Conservation (phyloP, 2,888 invertebrate species). For the Schrankia costaestrigalis region DNA sequence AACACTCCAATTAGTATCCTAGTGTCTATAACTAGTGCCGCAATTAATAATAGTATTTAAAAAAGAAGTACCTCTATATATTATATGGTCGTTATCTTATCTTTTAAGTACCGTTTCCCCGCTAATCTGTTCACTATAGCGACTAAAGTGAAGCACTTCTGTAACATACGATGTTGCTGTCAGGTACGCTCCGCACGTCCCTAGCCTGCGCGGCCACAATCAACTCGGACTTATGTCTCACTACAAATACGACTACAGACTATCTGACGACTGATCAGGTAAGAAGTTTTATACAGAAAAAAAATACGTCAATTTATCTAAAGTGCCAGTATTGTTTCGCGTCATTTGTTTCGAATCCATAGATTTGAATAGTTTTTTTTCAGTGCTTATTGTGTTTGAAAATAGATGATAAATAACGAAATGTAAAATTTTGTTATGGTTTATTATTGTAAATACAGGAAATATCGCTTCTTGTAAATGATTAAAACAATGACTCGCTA, state of each 20-base stretch:
- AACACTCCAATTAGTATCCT: too few relatives aligned
- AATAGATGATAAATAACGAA: too few relatives aligned
- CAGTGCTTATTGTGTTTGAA: too few relatives aligned
- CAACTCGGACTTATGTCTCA: constrained; percentile 32
- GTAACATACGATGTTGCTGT: constrained; percentile 66
- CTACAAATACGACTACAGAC: constrained; percentile 22
- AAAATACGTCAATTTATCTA: too few relatives aligned
- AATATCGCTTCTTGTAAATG: too few relatives aligned
- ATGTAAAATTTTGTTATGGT: too few relatives aligned
- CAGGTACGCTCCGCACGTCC: constrained; percentile 63
- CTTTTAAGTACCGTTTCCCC: constrained; percentile 50
- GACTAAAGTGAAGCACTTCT: constrained; percentile 37
- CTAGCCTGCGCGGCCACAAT: constrained; percentile 39
- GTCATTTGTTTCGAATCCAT: too few relatives aligned
- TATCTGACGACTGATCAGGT: constrained; percentile 53
- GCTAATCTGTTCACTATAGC: constrained; percentile 47
- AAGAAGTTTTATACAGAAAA: constrained; percentile 25
- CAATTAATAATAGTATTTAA: constrained; percentile 42
- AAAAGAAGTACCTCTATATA: constrained; percentile 44
- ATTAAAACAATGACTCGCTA: too few relatives aligned
- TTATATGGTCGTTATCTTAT: constrained; percentile 61
- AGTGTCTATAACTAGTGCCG: constrained; percentile 22
- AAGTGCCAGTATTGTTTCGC: neutral
- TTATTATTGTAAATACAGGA: too few relatives aligned
- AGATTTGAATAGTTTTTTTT: too few relatives aligned